Percentiles rank a stretch among this genome's conserved stretches.
These are phyloP conservation scores for Coendou prehensilis DNA, from an alignment of 2,797 vertebrate species.

Conservation along the genomic window DNA sequence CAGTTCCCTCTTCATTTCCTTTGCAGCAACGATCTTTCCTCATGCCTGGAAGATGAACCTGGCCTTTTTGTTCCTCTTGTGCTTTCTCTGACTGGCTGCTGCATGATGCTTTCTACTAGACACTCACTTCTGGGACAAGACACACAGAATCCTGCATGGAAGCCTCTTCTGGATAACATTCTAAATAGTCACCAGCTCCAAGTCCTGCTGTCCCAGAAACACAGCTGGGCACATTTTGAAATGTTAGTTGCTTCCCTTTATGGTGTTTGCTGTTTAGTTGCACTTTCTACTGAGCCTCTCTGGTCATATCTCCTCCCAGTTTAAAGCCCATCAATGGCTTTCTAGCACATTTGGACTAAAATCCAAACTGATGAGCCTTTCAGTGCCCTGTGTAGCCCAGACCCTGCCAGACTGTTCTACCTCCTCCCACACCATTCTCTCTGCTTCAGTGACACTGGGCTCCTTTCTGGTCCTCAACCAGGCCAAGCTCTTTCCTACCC, in stretches of 20 bases:
- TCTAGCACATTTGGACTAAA: not conserved
- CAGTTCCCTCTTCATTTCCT: not conserved
- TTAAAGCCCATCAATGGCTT: not conserved
- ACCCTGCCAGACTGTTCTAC: not conserved
- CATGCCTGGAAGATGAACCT: not conserved
- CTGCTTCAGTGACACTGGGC: not conserved
- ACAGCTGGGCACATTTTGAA: constrained; percentile 37
- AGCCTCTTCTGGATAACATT: not conserved
- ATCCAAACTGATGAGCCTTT: not conserved
- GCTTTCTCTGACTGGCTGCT: constrained; percentile 33
- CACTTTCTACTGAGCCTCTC: constrained; percentile 30
- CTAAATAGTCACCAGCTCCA: not conserved
- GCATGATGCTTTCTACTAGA: not conserved
- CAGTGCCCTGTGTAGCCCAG: not conserved
- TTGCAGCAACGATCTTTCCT: not conserved
- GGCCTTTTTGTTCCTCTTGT: not conserved
- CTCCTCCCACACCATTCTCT: not conserved
- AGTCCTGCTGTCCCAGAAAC: not conserved
- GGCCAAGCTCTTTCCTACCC: not conserved
- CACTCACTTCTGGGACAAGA: not conserved
- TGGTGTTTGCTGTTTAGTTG: not conserved
- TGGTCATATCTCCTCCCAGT: not conserved
- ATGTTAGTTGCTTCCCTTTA: not conserved
- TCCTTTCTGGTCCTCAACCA: not conserved
- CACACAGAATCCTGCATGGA: not conserved